Percentiles rank a stretch among this genome's conserved stretches.
These are phyloP conservation scores for Drosophila bocki DNA, from an alignment of 1,140 invertebrate genomes.

Conservation along the genomic window DNA sequence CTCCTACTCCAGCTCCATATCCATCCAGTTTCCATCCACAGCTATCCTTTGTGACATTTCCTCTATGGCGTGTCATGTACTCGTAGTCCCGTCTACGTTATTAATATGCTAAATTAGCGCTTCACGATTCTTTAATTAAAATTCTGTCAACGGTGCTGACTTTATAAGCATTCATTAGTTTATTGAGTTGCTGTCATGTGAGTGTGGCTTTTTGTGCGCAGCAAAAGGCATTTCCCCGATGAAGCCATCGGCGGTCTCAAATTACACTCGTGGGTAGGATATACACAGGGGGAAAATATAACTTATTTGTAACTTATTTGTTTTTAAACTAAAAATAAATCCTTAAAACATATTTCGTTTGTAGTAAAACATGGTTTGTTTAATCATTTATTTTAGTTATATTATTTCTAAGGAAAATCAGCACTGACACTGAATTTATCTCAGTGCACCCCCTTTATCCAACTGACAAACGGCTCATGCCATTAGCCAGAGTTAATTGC, in stretches of 20 bases:
- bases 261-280: constrained; percentile 10
- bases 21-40: neutral
- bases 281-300: constrained; percentile 1
- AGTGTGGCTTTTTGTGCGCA: constrained; percentile 5
- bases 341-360: neutral
- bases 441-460: neutral
- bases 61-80: constrained; percentile 25
- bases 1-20: constrained; percentile 1
- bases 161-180: constrained; percentile 76
- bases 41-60: constrained; percentile 26
- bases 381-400: too few relatives aligned
- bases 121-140: constrained; percentile 80
- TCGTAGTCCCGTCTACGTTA: constrained; percentile 44
- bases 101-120: constrained; percentile 81
- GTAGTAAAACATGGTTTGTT: neutral
- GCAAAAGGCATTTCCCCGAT: constrained; percentile 32
- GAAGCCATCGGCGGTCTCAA: constrained; percentile 32
- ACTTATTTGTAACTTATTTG: too few relatives aligned
- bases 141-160: constrained; percentile 66
- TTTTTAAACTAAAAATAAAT: neutral
- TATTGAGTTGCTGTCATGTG: constrained; percentile 58
- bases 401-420: neutral
- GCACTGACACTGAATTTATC: neutral
- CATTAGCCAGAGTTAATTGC: constrained; percentile 60
- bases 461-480: constrained; percentile 39